Percentiles rank a stretch among this genome's conserved stretches.
These are phyloP conservation scores for Vollenhovia emeryi DNA, from an alignment of 1,140 invertebrate genomes.

Conservation along the genomic window DNA sequence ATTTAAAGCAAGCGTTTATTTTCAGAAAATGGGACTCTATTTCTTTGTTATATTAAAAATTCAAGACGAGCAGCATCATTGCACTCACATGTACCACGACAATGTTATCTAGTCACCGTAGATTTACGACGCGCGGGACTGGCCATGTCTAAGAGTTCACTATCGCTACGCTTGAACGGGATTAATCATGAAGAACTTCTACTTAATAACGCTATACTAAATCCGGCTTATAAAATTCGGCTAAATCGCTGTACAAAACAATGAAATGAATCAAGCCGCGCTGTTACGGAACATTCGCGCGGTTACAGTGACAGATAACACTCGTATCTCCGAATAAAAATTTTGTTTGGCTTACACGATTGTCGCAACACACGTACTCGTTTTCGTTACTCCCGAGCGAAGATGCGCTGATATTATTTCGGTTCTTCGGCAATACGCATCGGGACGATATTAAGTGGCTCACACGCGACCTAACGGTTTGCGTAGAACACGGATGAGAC, in stretches of 20 bases:
- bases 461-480: constrained; percentile 24
- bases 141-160: constrained; percentile 41
- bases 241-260: constrained; percentile 72
- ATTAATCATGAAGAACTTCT: constrained; percentile 51
- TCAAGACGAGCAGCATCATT: background rate
- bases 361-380: background rate
- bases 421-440: background rate
- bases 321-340: background rate
- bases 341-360: background rate
- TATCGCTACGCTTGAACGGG: constrained; percentile 55
- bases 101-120: constrained; percentile 51
- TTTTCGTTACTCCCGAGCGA: background rate
- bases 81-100: constrained; percentile 9
- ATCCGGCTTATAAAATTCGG: constrained; percentile 58
- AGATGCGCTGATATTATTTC: constrained; percentile 1
- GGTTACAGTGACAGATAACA: constrained; percentile 53
- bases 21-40: background rate
- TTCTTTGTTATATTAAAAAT: background rate
- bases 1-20: background rate
- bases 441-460: background rate
- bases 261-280: constrained; percentile 43
- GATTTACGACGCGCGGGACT: constrained; percentile 26
- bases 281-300: constrained; percentile 28
- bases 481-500: constrained; percentile 4
- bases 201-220: constrained; percentile 54